These are phyloP conservation scores for Cinclus mexicanus DNA, from an alignment of 2,113 vertebrate genomes.

Conservation along the genomic window DNA sequence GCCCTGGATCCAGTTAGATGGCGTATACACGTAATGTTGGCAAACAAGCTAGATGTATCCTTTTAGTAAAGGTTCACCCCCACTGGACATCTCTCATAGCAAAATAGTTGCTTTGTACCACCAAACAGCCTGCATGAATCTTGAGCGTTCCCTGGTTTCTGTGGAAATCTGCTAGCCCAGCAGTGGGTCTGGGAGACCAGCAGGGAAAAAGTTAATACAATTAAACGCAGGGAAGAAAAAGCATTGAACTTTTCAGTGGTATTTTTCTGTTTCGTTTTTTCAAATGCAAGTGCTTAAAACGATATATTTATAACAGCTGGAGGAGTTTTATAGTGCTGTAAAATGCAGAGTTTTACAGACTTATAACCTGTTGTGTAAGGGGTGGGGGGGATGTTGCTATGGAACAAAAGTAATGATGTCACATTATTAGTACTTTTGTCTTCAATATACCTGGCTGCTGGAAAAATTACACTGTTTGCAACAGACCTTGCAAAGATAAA, in stretches of 20 bases:
- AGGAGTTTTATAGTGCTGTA: constrained; percentile 59
- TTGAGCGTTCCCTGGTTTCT: background rate
- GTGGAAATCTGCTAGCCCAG: constrained; percentile 44
- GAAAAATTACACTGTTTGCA: constrained; percentile 57
- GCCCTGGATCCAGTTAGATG: background rate
- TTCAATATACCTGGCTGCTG: constrained; percentile 41
- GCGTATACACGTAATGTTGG: background rate
- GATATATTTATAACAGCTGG: constrained; percentile 67
- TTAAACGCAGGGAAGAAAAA: constrained; percentile 46
- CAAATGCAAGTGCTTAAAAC: constrained; percentile 50
- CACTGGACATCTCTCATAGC: background rate
- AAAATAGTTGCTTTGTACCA: background rate
- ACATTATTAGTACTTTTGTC: constrained; percentile 60
- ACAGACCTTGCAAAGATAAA: constrained; percentile 39
- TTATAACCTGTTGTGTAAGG: constrained; percentile 60
- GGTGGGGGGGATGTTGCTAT: constrained; percentile 50
- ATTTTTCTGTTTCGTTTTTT: constrained; percentile 53
- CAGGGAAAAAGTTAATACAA: constrained; percentile 62
- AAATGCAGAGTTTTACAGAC: constrained; percentile 55
- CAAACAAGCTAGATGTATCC: background rate
- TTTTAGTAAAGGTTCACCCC: background rate
- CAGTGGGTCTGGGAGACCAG: constrained; percentile 42
- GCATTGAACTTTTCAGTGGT: constrained; percentile 50
- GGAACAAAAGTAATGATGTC: constrained; percentile 65
- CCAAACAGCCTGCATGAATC: background rate